Evolutionary conservation across 2,888 invertebrate species (phyloP).

Genomic region (Athripsodes cinereus): DNA sequence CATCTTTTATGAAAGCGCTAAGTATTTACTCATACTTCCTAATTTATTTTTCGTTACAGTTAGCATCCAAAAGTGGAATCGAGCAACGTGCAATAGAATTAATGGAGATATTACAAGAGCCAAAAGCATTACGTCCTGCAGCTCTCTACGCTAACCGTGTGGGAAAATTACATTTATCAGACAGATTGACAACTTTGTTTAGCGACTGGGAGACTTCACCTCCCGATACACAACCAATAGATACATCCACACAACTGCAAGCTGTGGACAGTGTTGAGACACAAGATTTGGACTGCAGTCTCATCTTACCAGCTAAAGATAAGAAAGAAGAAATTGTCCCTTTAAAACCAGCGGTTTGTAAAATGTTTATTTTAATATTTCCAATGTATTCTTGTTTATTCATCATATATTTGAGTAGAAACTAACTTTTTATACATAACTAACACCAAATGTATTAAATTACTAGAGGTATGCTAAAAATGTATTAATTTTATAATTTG

Average conservation of each 20-base stretch:
- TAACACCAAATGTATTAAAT: too few relatives aligned
- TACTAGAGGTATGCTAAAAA: too few relatives aligned
- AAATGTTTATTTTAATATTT: too few relatives aligned
- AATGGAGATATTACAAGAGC: constrained; percentile 73
- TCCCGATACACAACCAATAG: constrained; percentile 39
- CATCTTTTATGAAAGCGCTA: too few relatives aligned
- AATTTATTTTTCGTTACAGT: constrained; percentile 47
- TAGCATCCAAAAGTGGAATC: constrained; percentile 76
- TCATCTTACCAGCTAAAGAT: constrained; percentile 42
- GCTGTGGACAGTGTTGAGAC: constrained; percentile 8
- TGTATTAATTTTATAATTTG: too few relatives aligned
- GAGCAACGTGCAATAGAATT: constrained; percentile 85
- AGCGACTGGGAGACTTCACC: constrained; percentile 30
- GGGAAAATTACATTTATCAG: constrained; percentile 70
- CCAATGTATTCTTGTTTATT: too few relatives aligned
- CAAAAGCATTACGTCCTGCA: constrained; percentile 72
- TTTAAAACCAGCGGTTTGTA: constrained; percentile 43
- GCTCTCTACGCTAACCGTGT: constrained; percentile 83
- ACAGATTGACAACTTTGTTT: constrained; percentile 62
- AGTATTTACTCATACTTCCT: too few relatives aligned
- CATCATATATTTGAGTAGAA: too few relatives aligned
- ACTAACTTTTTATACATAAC: too few relatives aligned
- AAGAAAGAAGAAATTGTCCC: constrained; percentile 39
- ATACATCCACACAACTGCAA: constrained; percentile 34
- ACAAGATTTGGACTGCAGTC: constrained; percentile 39